phyloP scores from a whole-genome alignment of 2,113 vertebrate species.

The Nasalis larvatus region DNA sequence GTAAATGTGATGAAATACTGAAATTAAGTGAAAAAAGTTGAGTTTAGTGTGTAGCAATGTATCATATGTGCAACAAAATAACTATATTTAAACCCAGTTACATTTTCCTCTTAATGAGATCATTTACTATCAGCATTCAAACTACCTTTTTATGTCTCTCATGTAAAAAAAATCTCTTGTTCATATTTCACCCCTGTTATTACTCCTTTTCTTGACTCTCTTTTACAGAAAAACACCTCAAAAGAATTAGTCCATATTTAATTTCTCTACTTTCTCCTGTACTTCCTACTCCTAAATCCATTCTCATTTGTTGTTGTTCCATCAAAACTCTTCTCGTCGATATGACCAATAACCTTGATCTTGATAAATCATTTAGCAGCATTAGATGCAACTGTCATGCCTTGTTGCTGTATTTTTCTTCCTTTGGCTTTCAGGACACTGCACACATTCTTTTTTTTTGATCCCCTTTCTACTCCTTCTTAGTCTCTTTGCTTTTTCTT shows the following conservation, averaged over 20 bases:
- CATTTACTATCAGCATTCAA: neutral
- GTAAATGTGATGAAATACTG: conserved; percentile 17
- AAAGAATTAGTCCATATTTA: neutral
- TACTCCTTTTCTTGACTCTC: conserved; percentile 6
- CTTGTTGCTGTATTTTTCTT: neutral
- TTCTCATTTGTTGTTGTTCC: conserved; percentile 44
- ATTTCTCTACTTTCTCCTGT: conserved; percentile 17
- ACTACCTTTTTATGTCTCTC: neutral
- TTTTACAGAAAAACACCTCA: neutral
- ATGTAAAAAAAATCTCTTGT: neutral
- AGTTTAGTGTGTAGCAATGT: neutral
- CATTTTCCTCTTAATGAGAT: neutral
- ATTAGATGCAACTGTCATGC: neutral
- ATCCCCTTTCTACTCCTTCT: neutral
- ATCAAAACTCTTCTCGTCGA: conserved; percentile 29
- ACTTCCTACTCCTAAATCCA: conserved; percentile 8
- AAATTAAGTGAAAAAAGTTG: neutral
- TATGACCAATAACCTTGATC: conserved; percentile 19
- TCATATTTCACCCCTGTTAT: neutral
- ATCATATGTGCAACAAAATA: neutral
- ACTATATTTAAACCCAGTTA: neutral
- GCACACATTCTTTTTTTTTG: neutral
- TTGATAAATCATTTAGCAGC: neutral
- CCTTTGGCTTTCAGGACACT: neutral
- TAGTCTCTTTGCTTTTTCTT: neutral